phyloP scores from a whole-genome alignment of 2,888 invertebrate species.

The Arctia plantaginis region DNA sequence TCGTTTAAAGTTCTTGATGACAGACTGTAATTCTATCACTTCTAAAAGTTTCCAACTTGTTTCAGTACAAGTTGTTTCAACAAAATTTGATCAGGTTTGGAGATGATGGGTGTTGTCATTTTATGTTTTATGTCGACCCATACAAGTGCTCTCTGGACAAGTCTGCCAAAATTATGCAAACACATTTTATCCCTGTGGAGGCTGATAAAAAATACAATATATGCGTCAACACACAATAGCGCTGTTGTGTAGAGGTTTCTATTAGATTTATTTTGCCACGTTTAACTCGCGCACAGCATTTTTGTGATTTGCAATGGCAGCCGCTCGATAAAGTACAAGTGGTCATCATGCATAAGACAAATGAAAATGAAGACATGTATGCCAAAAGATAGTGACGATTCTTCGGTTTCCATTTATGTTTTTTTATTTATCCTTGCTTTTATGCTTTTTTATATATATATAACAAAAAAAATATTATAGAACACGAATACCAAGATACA shows the following conservation, averaged over 20 bases:
- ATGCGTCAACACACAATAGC: neutral
- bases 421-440: too few relatives aligned
- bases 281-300: neutral
- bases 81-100: neutral
- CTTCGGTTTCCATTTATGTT: neutral
- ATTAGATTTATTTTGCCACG: neutral
- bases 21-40: slow-evolving; percentile 5
- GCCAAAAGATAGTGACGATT: neutral
- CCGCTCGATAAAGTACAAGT: neutral
- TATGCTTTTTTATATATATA: too few relatives aligned
- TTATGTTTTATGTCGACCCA: neutral
- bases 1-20: slow-evolving; percentile 12
- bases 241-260: neutral
- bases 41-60: slow-evolving; percentile 8
- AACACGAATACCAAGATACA: neutral
- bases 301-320: neutral
- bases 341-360: neutral
- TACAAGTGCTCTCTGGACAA: neutral
- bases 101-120: neutral
- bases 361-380: neutral
- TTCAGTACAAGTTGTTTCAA: neutral
- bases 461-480: neutral
- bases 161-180: neutral
- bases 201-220: neutral
- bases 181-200: neutral